Evolutionary conservation across 2,888 invertebrate genomes (phyloP).

Genomic region (Eupithecia vulgata): DNA sequence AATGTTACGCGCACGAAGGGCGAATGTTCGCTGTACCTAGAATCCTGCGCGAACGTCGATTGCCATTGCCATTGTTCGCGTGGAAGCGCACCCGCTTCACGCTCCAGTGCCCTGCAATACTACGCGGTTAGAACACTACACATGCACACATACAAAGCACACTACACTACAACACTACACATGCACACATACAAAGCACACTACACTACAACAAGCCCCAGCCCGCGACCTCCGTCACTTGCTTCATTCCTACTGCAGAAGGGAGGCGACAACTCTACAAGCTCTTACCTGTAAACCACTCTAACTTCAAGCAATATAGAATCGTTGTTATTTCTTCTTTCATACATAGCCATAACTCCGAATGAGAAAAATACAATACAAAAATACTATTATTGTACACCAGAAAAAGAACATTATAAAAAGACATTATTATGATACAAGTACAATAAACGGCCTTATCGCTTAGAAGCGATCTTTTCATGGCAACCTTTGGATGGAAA

Average conservation of each 20-base stretch:
- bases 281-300: not conserved
- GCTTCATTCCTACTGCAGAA: not conserved
- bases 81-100: conserved; percentile 63
- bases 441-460: no score
- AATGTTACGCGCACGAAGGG: not conserved
- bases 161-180: conserved; percentile 20
- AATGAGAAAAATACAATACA: no score
- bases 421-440: no score
- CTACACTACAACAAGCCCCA: not conserved
- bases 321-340: not conserved
- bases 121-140: conserved; percentile 28
- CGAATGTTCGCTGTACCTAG: conserved; percentile 60
- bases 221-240: not conserved
- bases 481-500: no score
- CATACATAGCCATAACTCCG: not conserved
- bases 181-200: conserved; percentile 14
- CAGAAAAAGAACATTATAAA: no score
- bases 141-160: conserved; percentile 17
- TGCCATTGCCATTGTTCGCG: conserved; percentile 57
- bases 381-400: no score
- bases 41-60: conserved; percentile 48
- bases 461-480: no score
- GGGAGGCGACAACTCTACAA: not conserved
- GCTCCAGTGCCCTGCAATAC: conserved; percentile 55
- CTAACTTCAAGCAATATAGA: not conserved